Evolutionary conservation across 2,888 invertebrate species (phyloP), one percentile per base, ranked within the genome.

Genomic region (Melanotus villosus): DNA sequence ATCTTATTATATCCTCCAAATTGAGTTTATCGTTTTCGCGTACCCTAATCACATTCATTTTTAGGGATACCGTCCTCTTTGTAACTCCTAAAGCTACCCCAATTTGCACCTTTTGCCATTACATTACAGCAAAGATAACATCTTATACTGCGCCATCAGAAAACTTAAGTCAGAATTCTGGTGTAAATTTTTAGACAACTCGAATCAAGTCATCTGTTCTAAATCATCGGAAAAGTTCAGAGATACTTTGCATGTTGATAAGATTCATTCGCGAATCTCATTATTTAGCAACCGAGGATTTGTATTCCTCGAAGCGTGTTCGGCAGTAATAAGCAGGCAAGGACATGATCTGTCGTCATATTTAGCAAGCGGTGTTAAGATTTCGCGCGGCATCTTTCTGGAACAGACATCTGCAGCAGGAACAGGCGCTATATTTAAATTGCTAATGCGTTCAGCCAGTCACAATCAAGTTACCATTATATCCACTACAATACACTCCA

Each of bases 391-490:
- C 47, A 19, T 45, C 26, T 47, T 58, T 38, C 18, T 18, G 26
- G 45, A 58, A 32, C 18, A 47, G 47, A 45, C 45, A 47, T 65
- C 52, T 57, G 65, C 65, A 34, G 21, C 9, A 21, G 43, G 43
- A 65, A 52, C 52, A 23, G 36, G 58, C 34, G 23, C 14, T 23
- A 16, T 50, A 69, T 69, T 69, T 69, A 69, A 65, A 69, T 69
- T 69, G 69, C 69, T 65, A 69, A 69, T 69, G 41, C 45, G n/a
- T 32, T 9, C 59, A 52, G 52, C 59, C 54, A 54, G 54, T 66
- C 65, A 73, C 73, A 73, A 73, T 72, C 72, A 72, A 72, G 66
- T 70, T 72, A 68, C 71, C 70, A 72, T 73, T 73, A 73, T 66
- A 68, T 72, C 68, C 66, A 66, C 73, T 72, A 72, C 65, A 68